Evolutionary conservation across 1,140 invertebrate genomes (phyloP), one percentile per base, ranked within the genome.

Genomic region (Chironomus striatipennis): DNA sequence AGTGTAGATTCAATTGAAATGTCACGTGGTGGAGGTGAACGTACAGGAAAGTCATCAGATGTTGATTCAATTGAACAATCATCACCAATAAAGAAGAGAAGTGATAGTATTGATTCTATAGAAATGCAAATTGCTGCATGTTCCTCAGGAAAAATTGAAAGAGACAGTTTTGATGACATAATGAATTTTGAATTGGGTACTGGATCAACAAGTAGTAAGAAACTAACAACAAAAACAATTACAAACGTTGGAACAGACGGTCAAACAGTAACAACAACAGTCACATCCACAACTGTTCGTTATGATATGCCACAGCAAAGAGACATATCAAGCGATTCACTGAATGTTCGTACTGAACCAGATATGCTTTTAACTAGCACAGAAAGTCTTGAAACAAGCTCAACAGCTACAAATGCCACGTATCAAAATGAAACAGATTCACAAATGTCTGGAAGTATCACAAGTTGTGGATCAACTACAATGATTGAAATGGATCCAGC

Each of bases 381-480:
- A 2, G 89, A 89, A 76, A 90, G 88, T 74, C 77, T 90, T 18
- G 89, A 90, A 9, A 89, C 89, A 0, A 91, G 90, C 78, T 92
- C 91, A 1, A 90, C 90, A 15, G 91, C 90, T 0, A 93, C 91
- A 0, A 88, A 91, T 78, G 91, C 91, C 17, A 93, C 91, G n/a
- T 93, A 91, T 79, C 91, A 92, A 77, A 91, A 90, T 78, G 91
- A 93, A 81, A 90, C 89, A 0, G 91, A 93, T 78, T 93, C 91
- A 0, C 86, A 91, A 18, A 92, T 92, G 88, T 93, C 91, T 5
- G 90, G 90, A 17, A 93, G 91, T 81, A 87, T 93, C 64, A 92
- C 91, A 42, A 92, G 91, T 75, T 81, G 80, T 76, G 81, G 80
- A 17, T 82, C 81, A 24, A 82, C 80, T 74, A 82, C 81, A 17